A percentile compares a stretch with the other conserved stretches of the same genome.
Conservation (phyloP, 23 tunicate species). For the Halocynthia roretzi region DNA sequence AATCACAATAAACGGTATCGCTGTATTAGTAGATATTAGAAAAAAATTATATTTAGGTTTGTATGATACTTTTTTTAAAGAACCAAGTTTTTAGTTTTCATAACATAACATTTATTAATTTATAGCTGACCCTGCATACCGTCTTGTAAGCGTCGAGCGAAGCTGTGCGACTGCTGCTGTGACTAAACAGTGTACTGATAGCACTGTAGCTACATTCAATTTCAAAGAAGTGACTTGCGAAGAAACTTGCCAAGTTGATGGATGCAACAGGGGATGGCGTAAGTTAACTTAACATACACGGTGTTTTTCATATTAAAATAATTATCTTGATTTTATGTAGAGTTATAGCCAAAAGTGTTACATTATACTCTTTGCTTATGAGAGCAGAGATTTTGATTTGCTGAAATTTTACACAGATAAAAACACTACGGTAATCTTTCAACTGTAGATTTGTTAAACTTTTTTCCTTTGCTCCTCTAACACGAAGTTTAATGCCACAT, state of each 20-base stretch:
- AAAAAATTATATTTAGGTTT: too few relatives aligned
- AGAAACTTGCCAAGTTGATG: slow-evolving; percentile 27
- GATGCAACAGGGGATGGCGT: slow-evolving; percentile 28
- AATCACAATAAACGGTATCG: too few relatives aligned
- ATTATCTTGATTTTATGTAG: background rate
- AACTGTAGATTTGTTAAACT: background rate
- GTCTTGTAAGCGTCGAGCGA: slow-evolving; percentile 3
- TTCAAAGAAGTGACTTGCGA: slow-evolving; percentile 12
- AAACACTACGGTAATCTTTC: background rate
- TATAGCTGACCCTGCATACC: background rate
- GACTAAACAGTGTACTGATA: slow-evolving; percentile 5
- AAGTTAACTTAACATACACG: background rate
- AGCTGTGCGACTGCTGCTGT: slow-evolving; percentile 13
- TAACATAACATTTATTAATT: too few relatives aligned
- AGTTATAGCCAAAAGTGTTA: background rate
- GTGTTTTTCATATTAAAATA: background rate
- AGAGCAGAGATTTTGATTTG: background rate
- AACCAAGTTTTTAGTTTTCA: too few relatives aligned
- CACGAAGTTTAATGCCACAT: too few relatives aligned
- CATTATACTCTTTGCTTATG: background rate
- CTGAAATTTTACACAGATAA: background rate
- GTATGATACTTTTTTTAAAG: too few relatives aligned
- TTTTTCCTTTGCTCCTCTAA: too few relatives aligned
- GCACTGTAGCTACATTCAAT: background rate
- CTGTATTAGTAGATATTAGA: too few relatives aligned